These are phyloP conservation scores for Centrocercus urophasianus DNA, from an alignment of 2,113 vertebrate genomes.

Conservation along the genomic window DNA sequence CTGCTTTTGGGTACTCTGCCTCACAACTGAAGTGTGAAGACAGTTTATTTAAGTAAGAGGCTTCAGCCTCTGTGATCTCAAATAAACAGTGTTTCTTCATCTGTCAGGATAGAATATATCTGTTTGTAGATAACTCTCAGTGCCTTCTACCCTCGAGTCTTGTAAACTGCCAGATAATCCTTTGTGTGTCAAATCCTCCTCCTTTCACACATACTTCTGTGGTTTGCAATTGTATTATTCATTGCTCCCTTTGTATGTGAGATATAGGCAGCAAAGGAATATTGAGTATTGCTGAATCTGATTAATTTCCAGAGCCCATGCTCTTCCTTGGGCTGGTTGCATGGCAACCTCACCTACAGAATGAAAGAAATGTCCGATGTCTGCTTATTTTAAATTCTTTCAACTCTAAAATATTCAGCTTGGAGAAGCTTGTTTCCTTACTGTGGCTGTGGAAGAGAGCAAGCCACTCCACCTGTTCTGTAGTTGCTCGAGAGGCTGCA, in stretches of 20 bases:
- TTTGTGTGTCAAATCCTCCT: conserved; percentile 47
- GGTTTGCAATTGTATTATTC: conserved; percentile 50
- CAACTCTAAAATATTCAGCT: neutral
- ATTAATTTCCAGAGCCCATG: conserved; percentile 44
- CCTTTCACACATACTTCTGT: neutral
- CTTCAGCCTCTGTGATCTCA: conserved; percentile 27
- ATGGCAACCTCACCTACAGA: conserved; percentile 55
- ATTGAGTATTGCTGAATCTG: neutral
- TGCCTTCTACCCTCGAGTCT: conserved; percentile 31
- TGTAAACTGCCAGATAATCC: conserved; percentile 21
- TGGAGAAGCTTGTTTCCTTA: neutral
- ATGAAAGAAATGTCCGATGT: neutral
- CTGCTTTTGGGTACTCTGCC: neutral
- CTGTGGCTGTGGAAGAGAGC: neutral
- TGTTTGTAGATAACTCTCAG: neutral
- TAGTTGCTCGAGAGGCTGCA: neutral
- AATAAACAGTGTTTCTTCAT: conserved; percentile 32
- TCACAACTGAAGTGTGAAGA: neutral
- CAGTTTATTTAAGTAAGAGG: neutral
- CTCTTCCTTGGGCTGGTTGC: conserved; percentile 38
- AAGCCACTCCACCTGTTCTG: neutral
- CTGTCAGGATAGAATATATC: conserved; percentile 46
- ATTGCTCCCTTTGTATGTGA: neutral
- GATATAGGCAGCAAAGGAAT: conserved; percentile 17
- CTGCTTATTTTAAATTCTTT: conserved; percentile 34